Percentiles rank a stretch among this genome's conserved stretches.
Conservation (phyloP, 2,888 invertebrate species). For the Muschampia staudingeri region DNA sequence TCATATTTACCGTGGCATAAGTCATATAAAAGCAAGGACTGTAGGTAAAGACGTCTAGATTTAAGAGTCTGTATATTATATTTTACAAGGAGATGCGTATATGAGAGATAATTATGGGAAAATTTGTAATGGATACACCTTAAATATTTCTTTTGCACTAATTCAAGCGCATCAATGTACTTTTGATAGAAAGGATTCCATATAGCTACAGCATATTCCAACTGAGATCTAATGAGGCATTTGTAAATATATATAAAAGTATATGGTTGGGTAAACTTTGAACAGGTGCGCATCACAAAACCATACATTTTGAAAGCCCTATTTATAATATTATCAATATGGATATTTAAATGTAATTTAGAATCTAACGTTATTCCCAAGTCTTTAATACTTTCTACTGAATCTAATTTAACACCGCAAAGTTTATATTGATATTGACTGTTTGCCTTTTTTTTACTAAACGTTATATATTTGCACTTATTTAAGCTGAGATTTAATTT, state of each 20-base stretch:
- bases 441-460: background rate
- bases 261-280: background rate
- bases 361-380: slow-evolving; percentile 5
- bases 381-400: background rate
- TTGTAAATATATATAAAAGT: background rate
- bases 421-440: background rate
- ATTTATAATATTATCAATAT: background rate
- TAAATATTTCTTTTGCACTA: background rate
- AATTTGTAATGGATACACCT: no score
- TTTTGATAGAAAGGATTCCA: background rate
- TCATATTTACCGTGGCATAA: background rate
- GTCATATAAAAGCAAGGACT: background rate
- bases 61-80: slow-evolving; percentile 4
- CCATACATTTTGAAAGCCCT: background rate
- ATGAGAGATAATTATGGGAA: no score
- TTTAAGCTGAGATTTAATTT: background rate
- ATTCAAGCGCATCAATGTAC: background rate
- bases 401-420: background rate
- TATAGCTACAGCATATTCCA: background rate
- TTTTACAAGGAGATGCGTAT: background rate
- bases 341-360: background rate
- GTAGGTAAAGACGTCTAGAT: background rate
- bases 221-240: background rate
- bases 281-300: background rate
- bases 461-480: background rate